Evolutionary conservation across 64 coral and sea anemone species (phyloP).

Genomic region (Hydrozoanthus tunicans): DNA sequence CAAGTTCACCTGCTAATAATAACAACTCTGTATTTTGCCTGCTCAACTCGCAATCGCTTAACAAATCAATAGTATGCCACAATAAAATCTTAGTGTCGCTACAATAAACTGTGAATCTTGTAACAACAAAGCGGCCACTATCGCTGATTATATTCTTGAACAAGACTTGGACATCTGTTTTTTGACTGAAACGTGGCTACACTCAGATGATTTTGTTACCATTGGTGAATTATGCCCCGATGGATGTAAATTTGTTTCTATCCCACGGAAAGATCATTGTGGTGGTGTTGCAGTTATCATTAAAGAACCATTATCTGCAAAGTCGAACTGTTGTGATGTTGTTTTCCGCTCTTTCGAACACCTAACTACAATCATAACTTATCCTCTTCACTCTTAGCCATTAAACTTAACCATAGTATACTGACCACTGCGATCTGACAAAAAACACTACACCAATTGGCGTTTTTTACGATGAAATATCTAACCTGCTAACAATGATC

Average conservation of each 20-base stretch:
- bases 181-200: constrained; percentile 30
- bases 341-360: background rate
- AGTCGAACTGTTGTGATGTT: background rate
- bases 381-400: too few species aligned
- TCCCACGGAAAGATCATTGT: background rate
- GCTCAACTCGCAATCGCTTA: background rate
- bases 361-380: background rate
- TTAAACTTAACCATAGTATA: too few species aligned
- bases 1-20: background rate
- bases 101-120: constrained; percentile 35
- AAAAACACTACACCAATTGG: background rate
- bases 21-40: background rate
- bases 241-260: background rate
- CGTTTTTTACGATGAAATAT: background rate
- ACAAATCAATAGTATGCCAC: too few species aligned
- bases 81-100: background rate
- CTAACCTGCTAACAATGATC: background rate
- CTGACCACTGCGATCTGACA: too few species aligned
- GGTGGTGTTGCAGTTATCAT: background rate
- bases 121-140: constrained; percentile 22
- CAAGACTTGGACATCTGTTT: constrained; percentile 21
- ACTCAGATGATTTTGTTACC: background rate
- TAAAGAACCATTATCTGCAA: background rate
- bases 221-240: background rate
- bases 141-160: constrained; percentile 41